Evolutionary conservation across 2,888 invertebrate species (phyloP).

Genomic region (Mesoligia furuncula): DNA sequence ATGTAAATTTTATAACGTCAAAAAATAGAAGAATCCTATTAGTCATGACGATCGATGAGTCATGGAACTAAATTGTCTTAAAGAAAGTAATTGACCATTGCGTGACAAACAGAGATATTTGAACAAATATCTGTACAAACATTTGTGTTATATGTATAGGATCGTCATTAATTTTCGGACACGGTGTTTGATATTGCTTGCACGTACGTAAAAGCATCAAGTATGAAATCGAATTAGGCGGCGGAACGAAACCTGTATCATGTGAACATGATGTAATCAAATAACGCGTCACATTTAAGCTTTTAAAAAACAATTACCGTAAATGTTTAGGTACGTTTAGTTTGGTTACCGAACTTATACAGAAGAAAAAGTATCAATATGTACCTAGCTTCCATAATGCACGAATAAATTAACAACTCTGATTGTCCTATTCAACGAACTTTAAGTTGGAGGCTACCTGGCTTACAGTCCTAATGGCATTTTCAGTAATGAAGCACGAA

Average conservation of each 20-base stretch:
- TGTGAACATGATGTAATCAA: constrained; percentile 78
- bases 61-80: constrained; percentile 55
- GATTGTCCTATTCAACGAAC: neutral
- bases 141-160: constrained; percentile 76
- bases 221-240: constrained; percentile 81
- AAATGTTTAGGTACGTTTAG: constrained; percentile 51
- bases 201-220: constrained; percentile 79
- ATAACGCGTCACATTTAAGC: constrained; percentile 77
- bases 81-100: constrained; percentile 67
- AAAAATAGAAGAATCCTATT: constrained; percentile 54
- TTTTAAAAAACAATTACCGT: constrained; percentile 77
- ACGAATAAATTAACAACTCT: neutral
- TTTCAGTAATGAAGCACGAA: constrained; percentile 34
- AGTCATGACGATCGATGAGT: constrained; percentile 58
- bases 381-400: constrained; percentile 2
- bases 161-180: constrained; percentile 81
- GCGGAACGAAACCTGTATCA: constrained; percentile 79
- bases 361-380: constrained; percentile 2
- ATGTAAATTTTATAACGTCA: constrained; percentile 45
- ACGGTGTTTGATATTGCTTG: constrained; percentile 81
- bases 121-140: constrained; percentile 76
- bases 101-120: constrained; percentile 74
- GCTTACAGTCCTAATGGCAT: constrained; percentile 3
- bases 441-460: neutral
- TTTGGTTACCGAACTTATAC: constrained; percentile 11